A percentile compares a stretch with the other conserved stretches of the same genome.
Evolutionary conservation across 2,113 vertebrate genomes (phyloP).

Genomic region (Crotalus horridus): DNA sequence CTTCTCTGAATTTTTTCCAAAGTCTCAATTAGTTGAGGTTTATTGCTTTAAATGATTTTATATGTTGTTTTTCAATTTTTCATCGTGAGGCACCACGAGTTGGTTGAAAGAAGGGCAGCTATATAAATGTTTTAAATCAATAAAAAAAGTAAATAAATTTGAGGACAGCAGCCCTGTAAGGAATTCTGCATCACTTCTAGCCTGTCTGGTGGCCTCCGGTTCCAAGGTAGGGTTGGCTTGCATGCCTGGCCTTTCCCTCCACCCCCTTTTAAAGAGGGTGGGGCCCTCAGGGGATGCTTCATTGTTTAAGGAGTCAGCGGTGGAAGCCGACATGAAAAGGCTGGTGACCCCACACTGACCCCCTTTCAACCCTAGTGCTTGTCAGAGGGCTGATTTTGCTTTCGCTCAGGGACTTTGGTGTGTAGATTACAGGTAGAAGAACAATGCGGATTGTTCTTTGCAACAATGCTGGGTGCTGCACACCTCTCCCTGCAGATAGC

Average conservation of each 20-base stretch:
- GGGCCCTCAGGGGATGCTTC: slow-evolving; percentile 2
- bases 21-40: no score
- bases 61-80: no score
- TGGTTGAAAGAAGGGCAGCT: no score
- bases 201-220: not conserved
- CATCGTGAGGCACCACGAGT: no score
- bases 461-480: slow-evolving; percentile 77
- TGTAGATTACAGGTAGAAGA: slow-evolving; percentile 81
- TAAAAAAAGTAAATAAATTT: not conserved
- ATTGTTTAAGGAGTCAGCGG: slow-evolving; percentile 9
- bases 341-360: slow-evolving; percentile 74
- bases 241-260: not conserved
- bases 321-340: not conserved
- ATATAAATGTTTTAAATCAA: no score
- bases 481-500: slow-evolving; percentile 41
- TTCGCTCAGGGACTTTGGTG: slow-evolving; percentile 78
- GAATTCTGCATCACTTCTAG: not conserved
- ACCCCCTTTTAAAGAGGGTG: not conserved
- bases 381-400: slow-evolving; percentile 70
- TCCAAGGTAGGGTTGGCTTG: no score
- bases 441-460: slow-evolving; percentile 86
- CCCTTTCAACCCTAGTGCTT: slow-evolving; percentile 62
- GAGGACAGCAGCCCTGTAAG: not conserved
- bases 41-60: no score
- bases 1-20: no score